Conservation (phyloP, 2,888 invertebrate species). For the Toxonevra muliebris region DNA sequence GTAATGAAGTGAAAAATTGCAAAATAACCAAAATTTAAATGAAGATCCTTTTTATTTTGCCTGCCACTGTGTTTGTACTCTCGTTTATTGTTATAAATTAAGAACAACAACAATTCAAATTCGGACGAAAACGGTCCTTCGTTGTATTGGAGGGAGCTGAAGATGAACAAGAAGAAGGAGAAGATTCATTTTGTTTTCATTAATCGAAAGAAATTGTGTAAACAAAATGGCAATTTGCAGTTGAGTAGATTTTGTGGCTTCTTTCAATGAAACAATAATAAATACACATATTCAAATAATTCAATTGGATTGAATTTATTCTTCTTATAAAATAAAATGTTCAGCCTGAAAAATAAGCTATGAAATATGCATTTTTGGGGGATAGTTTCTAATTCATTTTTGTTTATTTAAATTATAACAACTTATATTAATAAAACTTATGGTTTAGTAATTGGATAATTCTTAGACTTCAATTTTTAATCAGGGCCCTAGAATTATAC, state of each 20-base stretch:
- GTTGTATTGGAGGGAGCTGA: neutral
- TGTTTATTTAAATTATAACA: too few relatives aligned
- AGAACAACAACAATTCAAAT: conserved; percentile 33
- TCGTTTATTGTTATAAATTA: conserved; percentile 42
- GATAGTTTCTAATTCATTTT: too few relatives aligned
- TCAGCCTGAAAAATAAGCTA: too few relatives aligned
- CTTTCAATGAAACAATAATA: neutral
- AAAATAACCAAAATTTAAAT: conserved; percentile 63
- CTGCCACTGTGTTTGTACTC: neutral
- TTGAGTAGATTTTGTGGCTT: conserved; percentile 52
- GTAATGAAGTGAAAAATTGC: conserved; percentile 64
- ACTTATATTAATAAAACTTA: too few relatives aligned
- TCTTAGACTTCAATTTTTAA: too few relatives aligned
- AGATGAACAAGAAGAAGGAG: neutral
- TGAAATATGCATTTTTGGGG: too few relatives aligned
- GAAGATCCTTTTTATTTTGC: conserved; percentile 36
- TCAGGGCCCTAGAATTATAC: too few relatives aligned
- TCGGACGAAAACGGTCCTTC: neutral
- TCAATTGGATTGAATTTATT: too few relatives aligned
- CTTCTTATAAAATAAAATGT: too few relatives aligned
- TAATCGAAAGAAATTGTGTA: conserved; percentile 40
- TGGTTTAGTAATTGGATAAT: too few relatives aligned
- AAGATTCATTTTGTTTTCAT: conserved; percentile 13
- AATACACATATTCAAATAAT: neutral
- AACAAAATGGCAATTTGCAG: conserved; percentile 54